Percentiles rank a stretch among this genome's conserved stretches.
Conservation (phyloP, 2,113 vertebrate species). For the Lutjanus erythropterus region DNA sequence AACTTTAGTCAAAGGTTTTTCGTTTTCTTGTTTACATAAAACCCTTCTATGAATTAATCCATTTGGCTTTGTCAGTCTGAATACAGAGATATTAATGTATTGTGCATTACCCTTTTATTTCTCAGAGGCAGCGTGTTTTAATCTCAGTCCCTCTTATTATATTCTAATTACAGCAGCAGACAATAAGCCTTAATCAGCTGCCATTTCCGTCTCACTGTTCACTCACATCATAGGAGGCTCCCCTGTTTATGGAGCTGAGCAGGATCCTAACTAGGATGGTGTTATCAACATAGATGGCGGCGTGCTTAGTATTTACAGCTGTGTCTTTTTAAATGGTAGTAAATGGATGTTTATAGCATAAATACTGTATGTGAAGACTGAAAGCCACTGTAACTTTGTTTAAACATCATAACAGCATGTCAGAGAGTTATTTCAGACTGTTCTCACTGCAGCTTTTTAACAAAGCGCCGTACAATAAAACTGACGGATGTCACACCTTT, state of each 20-base stretch:
- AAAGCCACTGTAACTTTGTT: neutral
- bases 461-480: neutral
- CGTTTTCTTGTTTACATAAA: neutral
- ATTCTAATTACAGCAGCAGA: slow-evolving; percentile 29
- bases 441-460: neutral
- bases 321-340: slow-evolving; percentile 5
- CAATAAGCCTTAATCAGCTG: slow-evolving; percentile 54
- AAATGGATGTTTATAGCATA: neutral
- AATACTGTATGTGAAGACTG: neutral
- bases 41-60: neutral
- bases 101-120: slow-evolving; percentile 18
- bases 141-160: slow-evolving; percentile 35
- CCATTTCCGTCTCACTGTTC: slow-evolving; percentile 27
- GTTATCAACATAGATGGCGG: slow-evolving; percentile 7
- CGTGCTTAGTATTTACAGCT: slow-evolving; percentile 9
- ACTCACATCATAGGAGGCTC: neutral
- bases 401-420: too few relatives aligned
- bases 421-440: neutral
- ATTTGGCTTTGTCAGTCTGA: slow-evolving; percentile 15
- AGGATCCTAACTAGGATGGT: neutral
- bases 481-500: neutral
- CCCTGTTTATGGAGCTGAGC: slow-evolving; percentile 20
- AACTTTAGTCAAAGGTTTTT: neutral
- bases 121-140: neutral
- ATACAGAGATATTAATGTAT: slow-evolving; percentile 12